Evolutionary conservation across 2,113 vertebrate genomes (phyloP).

Genomic region (Galbula dea): DNA sequence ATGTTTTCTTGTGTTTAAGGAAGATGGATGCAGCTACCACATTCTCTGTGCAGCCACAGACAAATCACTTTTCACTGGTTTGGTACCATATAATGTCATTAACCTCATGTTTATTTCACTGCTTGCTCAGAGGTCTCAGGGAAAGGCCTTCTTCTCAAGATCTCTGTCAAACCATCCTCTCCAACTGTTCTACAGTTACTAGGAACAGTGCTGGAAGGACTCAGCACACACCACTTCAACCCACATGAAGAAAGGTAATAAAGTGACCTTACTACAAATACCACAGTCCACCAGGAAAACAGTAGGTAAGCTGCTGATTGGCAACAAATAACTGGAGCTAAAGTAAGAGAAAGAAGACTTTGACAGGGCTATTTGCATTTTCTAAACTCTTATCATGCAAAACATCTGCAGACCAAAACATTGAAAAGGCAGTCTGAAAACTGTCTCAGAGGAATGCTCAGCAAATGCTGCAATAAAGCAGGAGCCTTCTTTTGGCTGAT

Average conservation of each 20-base stretch:
- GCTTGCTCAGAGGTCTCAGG: background rate
- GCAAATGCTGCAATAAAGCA: background rate
- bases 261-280: background rate
- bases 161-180: background rate
- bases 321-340: background rate
- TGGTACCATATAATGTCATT: background rate
- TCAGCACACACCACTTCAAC: background rate
- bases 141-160: background rate
- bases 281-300: background rate
- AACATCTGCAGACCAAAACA: background rate
- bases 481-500: background rate
- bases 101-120: background rate
- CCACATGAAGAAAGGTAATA: background rate
- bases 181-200: background rate
- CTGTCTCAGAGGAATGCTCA: background rate
- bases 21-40: background rate
- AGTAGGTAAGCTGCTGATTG: background rate
- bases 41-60: background rate
- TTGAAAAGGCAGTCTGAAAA: background rate
- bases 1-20: background rate
- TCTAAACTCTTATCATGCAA: background rate
- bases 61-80: background rate
- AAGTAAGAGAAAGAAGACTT: background rate
- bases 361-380: background rate
- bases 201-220: background rate